Evolutionary conservation across 2,888 invertebrate species (phyloP).

Genomic region (Drosophila lutescens): DNA sequence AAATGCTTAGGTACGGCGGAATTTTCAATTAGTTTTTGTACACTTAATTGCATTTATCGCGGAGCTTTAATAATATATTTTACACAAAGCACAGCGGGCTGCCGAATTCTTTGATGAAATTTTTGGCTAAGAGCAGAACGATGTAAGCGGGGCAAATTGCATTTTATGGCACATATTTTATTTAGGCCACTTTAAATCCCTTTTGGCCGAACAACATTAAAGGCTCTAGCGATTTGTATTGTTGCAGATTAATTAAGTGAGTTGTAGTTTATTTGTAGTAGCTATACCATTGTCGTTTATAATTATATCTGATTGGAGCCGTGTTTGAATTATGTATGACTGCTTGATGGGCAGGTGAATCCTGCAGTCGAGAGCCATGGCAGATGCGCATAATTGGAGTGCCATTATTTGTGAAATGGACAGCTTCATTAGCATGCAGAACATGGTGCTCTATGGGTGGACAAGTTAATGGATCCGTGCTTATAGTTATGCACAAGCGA

Average conservation of each 20-base stretch:
- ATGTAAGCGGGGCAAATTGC: conserved; percentile 7
- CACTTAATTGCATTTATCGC: conserved; percentile 36
- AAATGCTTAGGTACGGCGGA: conserved; percentile 16
- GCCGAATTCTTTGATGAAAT: conserved; percentile 3
- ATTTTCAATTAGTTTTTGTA: conserved; percentile 55
- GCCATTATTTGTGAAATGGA: conserved; percentile 24
- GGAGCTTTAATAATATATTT: conserved; percentile 18
- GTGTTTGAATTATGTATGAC: conserved; percentile 16
- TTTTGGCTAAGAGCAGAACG: conserved; percentile 19
- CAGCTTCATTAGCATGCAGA: conserved; percentile 28
- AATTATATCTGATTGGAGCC: background rate
- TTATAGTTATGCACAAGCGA: background rate
- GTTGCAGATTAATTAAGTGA: background rate
- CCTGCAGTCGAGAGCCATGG: background rate
- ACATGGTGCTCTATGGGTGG: background rate
- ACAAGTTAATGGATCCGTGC: conserved; percentile 3
- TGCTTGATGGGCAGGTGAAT: background rate
- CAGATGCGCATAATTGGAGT: conserved; percentile 28
- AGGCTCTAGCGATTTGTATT: background rate
- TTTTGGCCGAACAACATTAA: no score
- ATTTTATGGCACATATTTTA: conserved; percentile 3
- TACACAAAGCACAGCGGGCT: background rate
- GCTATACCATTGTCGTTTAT: background rate
- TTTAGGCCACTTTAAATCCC: background rate
- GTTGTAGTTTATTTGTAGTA: background rate